A percentile compares a stretch with the other conserved stretches of the same genome.
phyloP scores from a whole-genome alignment of 2,888 invertebrate genomes.

The Drosophila multiciliata region DNA sequence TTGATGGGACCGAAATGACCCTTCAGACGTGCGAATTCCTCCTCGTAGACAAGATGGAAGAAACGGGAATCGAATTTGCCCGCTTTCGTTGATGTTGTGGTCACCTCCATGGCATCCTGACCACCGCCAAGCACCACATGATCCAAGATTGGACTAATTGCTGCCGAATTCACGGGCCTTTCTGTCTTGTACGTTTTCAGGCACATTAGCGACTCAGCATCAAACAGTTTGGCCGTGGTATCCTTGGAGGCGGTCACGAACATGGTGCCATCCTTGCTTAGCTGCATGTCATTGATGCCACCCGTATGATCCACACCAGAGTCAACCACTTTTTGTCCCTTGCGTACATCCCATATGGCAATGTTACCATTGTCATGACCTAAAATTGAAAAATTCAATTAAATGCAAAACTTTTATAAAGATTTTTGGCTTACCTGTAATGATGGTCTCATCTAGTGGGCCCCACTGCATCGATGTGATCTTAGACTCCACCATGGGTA shows the following conservation, averaged over 20 bases:
- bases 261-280: conserved; percentile 96
- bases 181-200: conserved; percentile 99
- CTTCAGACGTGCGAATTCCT: conserved; percentile 98
- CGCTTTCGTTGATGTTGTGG: conserved; percentile 95
- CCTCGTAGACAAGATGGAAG: conserved; percentile 98
- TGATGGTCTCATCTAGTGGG: conserved; percentile 94
- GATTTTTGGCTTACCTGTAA: conserved; percentile 87
- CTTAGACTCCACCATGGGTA: conserved; percentile 92
- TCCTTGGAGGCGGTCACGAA: conserved; percentile 99
- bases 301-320: conserved; percentile 93
- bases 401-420: not conserved
- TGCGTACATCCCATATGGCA: conserved; percentile 96
- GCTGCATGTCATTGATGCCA: conserved; percentile 98
- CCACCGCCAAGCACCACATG: conserved; percentile 99
- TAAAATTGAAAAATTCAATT: conserved; percentile 22
- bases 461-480: conserved; percentile 98
- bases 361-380: conserved; percentile 97
- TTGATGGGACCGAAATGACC: conserved; percentile 99
- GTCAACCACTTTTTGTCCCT: conserved; percentile 91
- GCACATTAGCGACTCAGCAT: conserved; percentile 93
- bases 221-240: conserved; percentile 97
- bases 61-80: conserved; percentile 99
- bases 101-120: conserved; percentile 99
- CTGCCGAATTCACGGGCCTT: conserved; percentile 98
- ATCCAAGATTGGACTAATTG: conserved; percentile 97